Base-by-base conservation (phyloP, 2,888 invertebrate species). In the Brenthis ino region DNA sequence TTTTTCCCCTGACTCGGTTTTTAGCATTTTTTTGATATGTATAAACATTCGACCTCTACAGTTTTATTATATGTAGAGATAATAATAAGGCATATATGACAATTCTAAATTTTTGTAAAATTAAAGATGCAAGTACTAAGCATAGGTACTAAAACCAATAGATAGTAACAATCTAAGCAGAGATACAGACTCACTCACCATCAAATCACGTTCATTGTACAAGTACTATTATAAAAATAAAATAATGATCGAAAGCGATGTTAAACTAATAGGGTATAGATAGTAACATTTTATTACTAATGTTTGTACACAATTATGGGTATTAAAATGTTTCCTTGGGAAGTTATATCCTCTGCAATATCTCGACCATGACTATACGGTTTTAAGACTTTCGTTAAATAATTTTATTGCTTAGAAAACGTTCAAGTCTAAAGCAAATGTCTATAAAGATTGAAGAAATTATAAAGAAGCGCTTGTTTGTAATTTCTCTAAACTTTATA, bases 331-430 rank as follows among this genome's bases (percentile, higher is more conserved):
- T 51, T 37, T 37, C 53, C 51, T 51, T 53, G 63, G 53, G 63
- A 63, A 53, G 53, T 2, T 63, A 37, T 53, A 53, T 63, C 61
- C 61, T 50, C 16, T 53, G 61, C 37, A 53, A 63, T 51, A 63
- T 53, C 51, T 53, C 20, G 28, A 37, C 33, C 51, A 20, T 63
- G 63, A 63, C 63, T 61, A n/a, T 37, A 63, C 63, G 20, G 53
- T 43, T 61, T 63, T 28, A 63, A 53, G 53, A 63, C 63, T 63
- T 63, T 61, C 61, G 20, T 63, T 53, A 63, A 63, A 63, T 37
- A 63, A 20, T 53, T 53, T 63, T 63, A 63, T 63, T 63, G 16
- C 53, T 63, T 63, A 51, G 63, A 63, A 63, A 63, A 53, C 14
- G 20, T 24, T 63, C 13, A 20, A 37, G 53, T 43, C 14, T 16